Percentiles rank a stretch among this genome's conserved stretches.
Evolutionary conservation across 2,888 invertebrate species (phyloP).

Genomic region (Ichneumoninae sp.): DNA sequence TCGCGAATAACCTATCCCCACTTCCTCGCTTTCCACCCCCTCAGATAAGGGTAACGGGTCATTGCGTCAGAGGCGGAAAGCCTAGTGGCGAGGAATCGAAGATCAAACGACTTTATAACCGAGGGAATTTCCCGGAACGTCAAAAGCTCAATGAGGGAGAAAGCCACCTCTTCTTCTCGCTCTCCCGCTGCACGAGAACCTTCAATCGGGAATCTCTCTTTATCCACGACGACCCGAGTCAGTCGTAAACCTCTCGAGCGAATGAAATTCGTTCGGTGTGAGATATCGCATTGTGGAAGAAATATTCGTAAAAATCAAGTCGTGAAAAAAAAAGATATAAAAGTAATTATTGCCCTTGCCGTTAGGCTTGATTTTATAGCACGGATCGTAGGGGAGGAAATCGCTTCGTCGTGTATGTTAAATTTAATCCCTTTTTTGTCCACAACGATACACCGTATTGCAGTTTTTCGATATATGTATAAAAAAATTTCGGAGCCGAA

Average conservation of each 20-base stretch:
- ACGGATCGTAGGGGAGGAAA: not conserved
- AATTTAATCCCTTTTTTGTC: too few species aligned
- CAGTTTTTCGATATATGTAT: not conserved
- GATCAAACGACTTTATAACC: constrained; percentile 57
- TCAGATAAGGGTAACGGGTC: constrained; percentile 53
- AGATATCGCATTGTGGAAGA: not conserved
- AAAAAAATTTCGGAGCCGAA: not conserved
- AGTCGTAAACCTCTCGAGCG: constrained; percentile 30
- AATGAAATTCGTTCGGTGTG: constrained; percentile 17
- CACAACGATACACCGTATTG: not conserved
- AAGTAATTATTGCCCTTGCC: not conserved
- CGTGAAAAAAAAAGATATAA: not conserved
- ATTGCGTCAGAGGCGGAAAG: constrained; percentile 64
- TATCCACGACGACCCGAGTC: constrained; percentile 12
- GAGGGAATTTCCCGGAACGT: constrained; percentile 2
- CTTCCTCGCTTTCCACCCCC: constrained; percentile 18
- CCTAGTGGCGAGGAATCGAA: constrained; percentile 56
- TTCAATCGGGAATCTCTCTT: constrained; percentile 55
- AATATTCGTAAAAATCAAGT: not conserved
- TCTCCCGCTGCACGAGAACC: constrained; percentile 8
- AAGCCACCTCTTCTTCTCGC: constrained; percentile 13
- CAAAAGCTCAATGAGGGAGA: constrained; percentile 8
- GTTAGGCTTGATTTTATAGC: not conserved
- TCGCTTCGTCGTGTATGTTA: too few species aligned
- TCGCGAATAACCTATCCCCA: constrained; percentile 33